A percentile compares a stretch with the other conserved stretches of the same genome.
Evolutionary conservation across 2,888 invertebrate genomes (phyloP).

Genomic region (Morinoia aosen): DNA sequence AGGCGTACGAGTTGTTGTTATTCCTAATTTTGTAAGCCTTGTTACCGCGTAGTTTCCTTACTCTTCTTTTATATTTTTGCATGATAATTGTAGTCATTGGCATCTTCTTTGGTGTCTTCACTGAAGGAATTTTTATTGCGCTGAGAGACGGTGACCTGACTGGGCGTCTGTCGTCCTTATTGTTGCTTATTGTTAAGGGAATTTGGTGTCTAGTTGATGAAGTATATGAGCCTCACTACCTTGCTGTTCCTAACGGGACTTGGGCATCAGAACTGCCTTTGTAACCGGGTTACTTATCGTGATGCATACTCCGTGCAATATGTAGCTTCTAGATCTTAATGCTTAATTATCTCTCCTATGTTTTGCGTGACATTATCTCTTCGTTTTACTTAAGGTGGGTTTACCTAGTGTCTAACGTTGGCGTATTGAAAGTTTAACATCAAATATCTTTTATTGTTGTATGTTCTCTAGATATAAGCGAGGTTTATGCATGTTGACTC

Average conservation of each 20-base stretch:
- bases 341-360: too few species aligned
- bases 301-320: background rate
- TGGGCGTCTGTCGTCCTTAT: background rate
- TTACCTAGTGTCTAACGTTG: background rate
- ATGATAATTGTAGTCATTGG: background rate
- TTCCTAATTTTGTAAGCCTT: background rate
- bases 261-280: background rate
- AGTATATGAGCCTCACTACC: background rate
- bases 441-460: background rate
- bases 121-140: background rate
- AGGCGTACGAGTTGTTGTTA: background rate
- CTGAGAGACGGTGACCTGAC: background rate
- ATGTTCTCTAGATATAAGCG: too few species aligned
- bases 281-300: background rate
- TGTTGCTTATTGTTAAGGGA: background rate
- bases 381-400: background rate
- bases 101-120: background rate
- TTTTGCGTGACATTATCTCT: too few species aligned
- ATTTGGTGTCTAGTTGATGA: background rate
- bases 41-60: background rate
- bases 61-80: background rate
- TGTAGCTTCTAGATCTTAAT: background rate
- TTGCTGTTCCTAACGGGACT: background rate
- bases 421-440: background rate
- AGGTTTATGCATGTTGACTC: too few species aligned